phyloP scores from a whole-genome alignment of 2,797 vertebrate species.

The Morus bassanus region DNA sequence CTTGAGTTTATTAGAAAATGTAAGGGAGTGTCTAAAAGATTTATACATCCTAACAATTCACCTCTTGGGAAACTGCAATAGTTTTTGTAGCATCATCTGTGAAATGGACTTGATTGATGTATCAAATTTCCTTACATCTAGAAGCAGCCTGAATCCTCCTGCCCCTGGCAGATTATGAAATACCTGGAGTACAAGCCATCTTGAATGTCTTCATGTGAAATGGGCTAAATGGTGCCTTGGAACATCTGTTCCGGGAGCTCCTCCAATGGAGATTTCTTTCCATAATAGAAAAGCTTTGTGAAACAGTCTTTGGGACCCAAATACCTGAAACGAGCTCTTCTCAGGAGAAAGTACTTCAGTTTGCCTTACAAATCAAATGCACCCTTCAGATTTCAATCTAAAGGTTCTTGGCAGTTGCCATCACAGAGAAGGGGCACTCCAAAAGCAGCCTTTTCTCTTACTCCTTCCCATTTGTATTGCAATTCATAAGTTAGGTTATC shows the following conservation, averaged over 20 bases:
- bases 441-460: background rate
- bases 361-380: conserved; percentile 1
- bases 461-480: background rate
- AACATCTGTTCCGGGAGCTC: background rate
- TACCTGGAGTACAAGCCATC: background rate
- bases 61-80: background rate
- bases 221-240: background rate
- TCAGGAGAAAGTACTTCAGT: background rate
- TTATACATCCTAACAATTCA: background rate
- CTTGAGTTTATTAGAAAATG: background rate
- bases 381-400: background rate
- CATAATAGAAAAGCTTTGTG: background rate
- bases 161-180: background rate
- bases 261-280: background rate
- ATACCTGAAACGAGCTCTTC: background rate
- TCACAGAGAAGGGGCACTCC: background rate
- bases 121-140: background rate
- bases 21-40: background rate
- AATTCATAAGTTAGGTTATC: background rate
- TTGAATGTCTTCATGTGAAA: background rate
- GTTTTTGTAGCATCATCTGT: background rate
- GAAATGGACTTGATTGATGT: background rate
- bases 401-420: background rate
- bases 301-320: background rate
- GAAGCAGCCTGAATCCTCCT: background rate